Base-by-base conservation (phyloP, 2,113 vertebrate genomes). In the Podarcis raffonei region DNA sequence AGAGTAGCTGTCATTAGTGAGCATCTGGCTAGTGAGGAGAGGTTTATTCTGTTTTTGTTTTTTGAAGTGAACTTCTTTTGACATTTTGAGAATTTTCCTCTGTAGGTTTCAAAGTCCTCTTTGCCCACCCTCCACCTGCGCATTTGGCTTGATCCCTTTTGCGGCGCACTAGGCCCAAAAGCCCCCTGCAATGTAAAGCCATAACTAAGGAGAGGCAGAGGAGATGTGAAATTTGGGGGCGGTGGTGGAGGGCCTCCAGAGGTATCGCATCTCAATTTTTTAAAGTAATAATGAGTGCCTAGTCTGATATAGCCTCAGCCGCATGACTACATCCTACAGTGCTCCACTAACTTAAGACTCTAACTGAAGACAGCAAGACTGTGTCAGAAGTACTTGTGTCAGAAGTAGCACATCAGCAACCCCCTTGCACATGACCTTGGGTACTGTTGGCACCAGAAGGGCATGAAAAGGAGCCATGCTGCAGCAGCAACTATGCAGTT, bases 51-150 rank as follows among this genome's bases (percentile, higher is more conserved):
- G 74, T 76, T 85, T 85, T 87, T 37, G 91, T 93, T 91, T 89
- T 93, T 88, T 93, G n/a, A 96, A 79, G 42, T 95, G 96, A 96
- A 95, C 97, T 96, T 94, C 96, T 96, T 95, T 88, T 96, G 96
- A 95, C 96, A 94, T 95, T 96, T 94, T 57, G n/a, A 89, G 87
- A 94, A 92, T 95, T 94, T 83, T 87, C 90, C 95, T 95, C 92
- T 25, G 65, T 22, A 82, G 95, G 89, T 89, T 96, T 92, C 78
- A 81, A 57, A 42, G 6, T 48, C 86, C 37, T 78, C 92, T 59
- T 39, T 78, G 53, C 84, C 81, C n/a, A 74, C 85, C 90, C 75
- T 84, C 82, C 48, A 84, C 88, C 65, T 84, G 65, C 16, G 27
- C 74, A 80, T 20, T 80, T 37, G 39, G 18, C 25, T 82, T n/a